phyloP scores from a whole-genome alignment of 2,797 vertebrate genomes.

The Threskiornis aethiopicus region DNA sequence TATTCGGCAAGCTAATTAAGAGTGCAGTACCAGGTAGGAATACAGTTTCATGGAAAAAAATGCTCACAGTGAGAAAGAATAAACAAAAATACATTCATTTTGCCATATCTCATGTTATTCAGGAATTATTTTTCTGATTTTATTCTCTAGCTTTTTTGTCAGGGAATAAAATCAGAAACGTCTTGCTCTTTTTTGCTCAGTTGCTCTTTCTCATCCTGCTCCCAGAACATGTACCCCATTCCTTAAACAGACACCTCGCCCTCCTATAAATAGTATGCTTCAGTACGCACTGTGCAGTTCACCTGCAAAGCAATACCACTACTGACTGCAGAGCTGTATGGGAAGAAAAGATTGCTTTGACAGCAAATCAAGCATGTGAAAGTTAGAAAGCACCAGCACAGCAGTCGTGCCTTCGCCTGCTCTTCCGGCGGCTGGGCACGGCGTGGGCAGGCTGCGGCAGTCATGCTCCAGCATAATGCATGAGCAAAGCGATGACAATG shows the following conservation, averaged over 20 bases:
- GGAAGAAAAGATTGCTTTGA: not conserved
- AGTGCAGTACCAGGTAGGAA: not conserved
- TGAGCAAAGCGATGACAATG: not conserved
- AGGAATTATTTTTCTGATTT: not conserved
- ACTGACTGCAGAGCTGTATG: not conserved
- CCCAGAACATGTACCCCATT: not conserved
- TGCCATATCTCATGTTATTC: not conserved
- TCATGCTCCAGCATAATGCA: accelerated
- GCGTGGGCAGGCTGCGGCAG: not conserved
- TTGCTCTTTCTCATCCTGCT: not conserved
- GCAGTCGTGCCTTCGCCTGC: not conserved
- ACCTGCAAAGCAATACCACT: not conserved
- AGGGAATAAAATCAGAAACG: not conserved
- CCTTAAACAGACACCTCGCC: not conserved
- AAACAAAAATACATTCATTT: not conserved
- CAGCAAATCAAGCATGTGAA: not conserved
- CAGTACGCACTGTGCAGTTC: not conserved
- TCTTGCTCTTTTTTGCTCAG: not conserved
- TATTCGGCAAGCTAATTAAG: not conserved
- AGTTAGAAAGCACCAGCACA: not conserved
- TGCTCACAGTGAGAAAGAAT: not conserved
- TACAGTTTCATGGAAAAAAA: not conserved
- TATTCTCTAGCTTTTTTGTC: not conserved
- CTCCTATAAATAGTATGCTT: not conserved
- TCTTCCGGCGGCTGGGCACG: accelerated